These are phyloP conservation scores for Mellivora capensis DNA, from an alignment of 2,113 vertebrate genomes.

Conservation along the genomic window DNA sequence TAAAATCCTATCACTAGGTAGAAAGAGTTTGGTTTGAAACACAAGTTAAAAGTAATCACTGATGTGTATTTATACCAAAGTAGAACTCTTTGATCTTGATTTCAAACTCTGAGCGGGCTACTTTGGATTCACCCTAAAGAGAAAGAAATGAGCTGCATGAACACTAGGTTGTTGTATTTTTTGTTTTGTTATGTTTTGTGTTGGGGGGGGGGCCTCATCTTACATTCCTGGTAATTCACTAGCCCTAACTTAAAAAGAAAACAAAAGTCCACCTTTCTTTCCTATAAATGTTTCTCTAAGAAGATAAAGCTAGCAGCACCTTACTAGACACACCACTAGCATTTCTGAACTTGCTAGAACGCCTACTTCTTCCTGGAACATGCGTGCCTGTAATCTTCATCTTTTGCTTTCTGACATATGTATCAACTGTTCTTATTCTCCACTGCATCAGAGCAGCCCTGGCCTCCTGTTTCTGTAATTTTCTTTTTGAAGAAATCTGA, in stretches of 20 bases:
- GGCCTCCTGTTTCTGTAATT: background rate
- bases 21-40: conserved; percentile 1
- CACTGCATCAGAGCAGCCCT: background rate
- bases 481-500: conserved; percentile 41
- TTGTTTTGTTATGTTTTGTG: background rate
- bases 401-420: background rate
- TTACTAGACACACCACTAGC: background rate
- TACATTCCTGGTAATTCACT: background rate
- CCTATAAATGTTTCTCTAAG: background rate
- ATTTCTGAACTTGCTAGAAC: background rate
- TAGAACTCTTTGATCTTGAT: background rate
- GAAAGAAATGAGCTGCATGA: background rate
- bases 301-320: background rate
- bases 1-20: background rate
- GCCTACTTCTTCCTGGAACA: background rate
- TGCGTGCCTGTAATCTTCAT: background rate
- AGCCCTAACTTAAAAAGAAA: background rate
- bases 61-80: background rate
- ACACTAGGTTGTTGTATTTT: background rate
- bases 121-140: background rate
- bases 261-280: background rate
- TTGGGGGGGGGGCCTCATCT: accelerated
- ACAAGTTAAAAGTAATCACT: background rate
- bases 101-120: background rate
- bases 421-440: background rate